A percentile compares a stretch with the other conserved stretches of the same genome.
phyloP scores from a whole-genome alignment of 2,797 vertebrate genomes.

The Sebastolobus alascanus region DNA sequence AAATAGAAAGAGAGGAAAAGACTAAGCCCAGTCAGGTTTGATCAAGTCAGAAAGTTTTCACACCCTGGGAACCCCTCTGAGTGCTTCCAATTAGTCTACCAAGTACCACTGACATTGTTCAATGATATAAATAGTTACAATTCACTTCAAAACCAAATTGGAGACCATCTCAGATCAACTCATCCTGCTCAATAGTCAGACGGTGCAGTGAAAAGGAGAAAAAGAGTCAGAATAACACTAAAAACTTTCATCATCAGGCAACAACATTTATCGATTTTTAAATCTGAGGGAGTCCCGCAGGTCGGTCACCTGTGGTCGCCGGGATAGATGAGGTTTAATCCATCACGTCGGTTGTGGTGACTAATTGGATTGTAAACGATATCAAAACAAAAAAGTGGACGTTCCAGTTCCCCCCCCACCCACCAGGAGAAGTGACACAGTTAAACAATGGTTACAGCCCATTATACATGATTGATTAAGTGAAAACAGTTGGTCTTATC shows the following conservation, averaged over 20 bases:
- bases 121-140: conserved; percentile 2
- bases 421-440: neutral
- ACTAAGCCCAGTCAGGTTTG: neutral
- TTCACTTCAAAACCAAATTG: conserved; percentile 8
- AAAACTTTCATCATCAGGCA: conserved; percentile 2
- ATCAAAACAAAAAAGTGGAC: conserved; percentile 9
- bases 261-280: conserved; percentile 11
- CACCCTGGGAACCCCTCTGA: neutral
- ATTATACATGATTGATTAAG: conserved; percentile 23
- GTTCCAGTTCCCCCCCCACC: neutral
- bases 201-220: neutral
- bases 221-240: neutral
- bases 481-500: conserved; percentile 24
- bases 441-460: conserved; percentile 4
- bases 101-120: neutral
- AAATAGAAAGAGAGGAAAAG: conserved; percentile 12
- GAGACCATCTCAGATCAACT: neutral
- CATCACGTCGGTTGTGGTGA: neutral
- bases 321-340: neutral
- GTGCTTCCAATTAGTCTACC: conserved; percentile 27
- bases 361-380: conserved; percentile 26
- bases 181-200: neutral
- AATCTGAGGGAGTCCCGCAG: neutral
- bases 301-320: neutral
- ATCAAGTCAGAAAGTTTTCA: conserved; percentile 21